These are phyloP conservation scores for Notothenia coriiceps DNA, from an alignment of 2,113 vertebrate species.

Conservation along the genomic window DNA sequence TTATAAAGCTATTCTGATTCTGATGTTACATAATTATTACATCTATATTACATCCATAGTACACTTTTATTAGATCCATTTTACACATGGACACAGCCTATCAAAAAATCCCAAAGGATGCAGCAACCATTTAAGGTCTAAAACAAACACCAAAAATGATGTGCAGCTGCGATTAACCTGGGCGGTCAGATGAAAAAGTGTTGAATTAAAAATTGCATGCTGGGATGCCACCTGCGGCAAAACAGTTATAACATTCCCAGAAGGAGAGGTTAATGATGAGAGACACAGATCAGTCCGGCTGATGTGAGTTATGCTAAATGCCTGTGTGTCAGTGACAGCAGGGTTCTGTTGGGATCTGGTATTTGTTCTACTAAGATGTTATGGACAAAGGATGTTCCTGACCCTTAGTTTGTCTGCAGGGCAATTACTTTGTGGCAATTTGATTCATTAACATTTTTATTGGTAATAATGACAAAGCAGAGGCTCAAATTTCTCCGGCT, in stretches of 20 bases:
- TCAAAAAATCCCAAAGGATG: too few species aligned
- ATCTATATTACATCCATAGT: too few species aligned
- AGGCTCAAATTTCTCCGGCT: background rate
- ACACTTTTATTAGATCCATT: too few species aligned
- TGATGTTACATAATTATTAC: too few species aligned
- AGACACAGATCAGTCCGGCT: conserved; percentile 12
- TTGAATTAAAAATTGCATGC: conserved; percentile 32
- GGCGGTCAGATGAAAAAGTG: conserved; percentile 50
- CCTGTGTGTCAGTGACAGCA: background rate
- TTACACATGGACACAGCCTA: too few species aligned
- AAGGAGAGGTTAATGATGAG: conserved; percentile 45
- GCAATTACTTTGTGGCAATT: background rate
- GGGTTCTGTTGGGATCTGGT: background rate
- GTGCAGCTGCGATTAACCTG: conserved; percentile 45
- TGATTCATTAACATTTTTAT: background rate
- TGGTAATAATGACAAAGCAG: background rate
- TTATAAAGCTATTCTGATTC: too few species aligned
- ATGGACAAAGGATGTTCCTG: background rate
- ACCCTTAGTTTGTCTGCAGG: background rate
- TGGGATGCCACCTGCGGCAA: conserved; percentile 48
- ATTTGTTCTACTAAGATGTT: background rate
- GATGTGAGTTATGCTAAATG: background rate
- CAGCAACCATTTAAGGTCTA: too few species aligned
- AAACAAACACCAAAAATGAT: conserved; percentile 42
- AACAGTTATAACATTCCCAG: conserved; percentile 40